These are phyloP conservation scores for Catostomus latipinnis DNA, from an alignment of 2,797 vertebrate species.

Conservation along the genomic window DNA sequence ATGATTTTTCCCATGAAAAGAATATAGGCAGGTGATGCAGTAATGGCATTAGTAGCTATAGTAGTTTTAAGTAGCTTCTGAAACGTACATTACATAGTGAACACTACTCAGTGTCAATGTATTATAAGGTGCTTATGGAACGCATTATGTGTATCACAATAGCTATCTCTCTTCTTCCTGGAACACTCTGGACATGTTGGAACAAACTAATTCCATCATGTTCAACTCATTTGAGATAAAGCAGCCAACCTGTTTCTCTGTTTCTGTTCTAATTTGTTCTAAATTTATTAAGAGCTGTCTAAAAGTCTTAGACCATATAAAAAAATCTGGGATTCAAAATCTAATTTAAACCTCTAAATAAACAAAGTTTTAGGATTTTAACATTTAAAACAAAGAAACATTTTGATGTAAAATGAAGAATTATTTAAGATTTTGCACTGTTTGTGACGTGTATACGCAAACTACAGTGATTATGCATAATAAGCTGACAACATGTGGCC, in stretches of 20 bases:
- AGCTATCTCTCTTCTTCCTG: conserved; percentile 16
- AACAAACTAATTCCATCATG: neutral
- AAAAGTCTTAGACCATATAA: too few relatives aligned
- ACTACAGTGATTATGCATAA: too few relatives aligned
- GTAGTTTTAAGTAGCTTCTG: conserved; percentile 2
- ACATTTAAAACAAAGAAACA: too few relatives aligned
- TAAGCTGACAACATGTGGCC: too few relatives aligned
- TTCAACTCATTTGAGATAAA: neutral
- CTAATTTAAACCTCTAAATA: too few relatives aligned
- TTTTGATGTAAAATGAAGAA: too few relatives aligned
- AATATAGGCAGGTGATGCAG: neutral
- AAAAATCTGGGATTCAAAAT: too few relatives aligned
- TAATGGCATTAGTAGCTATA: neutral
- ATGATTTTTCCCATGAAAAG: neutral
- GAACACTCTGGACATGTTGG: conserved; percentile 11
- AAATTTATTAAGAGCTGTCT: too few relatives aligned
- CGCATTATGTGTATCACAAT: conserved; percentile 11
- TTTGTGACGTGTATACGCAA: too few relatives aligned
- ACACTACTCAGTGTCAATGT: neutral
- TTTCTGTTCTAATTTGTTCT: conserved; percentile 1
- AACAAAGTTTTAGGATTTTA: too few relatives aligned
- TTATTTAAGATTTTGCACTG: too few relatives aligned
- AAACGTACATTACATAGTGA: conserved; percentile 11
- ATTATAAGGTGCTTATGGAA: conserved; percentile 22
- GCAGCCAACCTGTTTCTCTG: neutral